These are phyloP conservation scores for Solenopsis fugax DNA, from an alignment of 1,140 invertebrate genomes.

Conservation along the genomic window DNA sequence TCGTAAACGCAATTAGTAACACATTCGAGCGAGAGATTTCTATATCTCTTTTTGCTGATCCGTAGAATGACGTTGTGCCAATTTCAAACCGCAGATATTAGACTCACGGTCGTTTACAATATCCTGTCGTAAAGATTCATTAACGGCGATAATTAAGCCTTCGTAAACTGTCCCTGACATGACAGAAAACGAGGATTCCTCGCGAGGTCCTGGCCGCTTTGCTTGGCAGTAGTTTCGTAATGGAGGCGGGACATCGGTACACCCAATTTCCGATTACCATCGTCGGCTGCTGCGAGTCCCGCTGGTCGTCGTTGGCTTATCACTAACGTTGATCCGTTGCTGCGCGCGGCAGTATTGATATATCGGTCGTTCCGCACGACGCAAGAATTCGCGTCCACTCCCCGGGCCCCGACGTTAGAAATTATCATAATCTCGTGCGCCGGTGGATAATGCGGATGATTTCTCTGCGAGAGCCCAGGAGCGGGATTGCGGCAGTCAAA, in stretches of 20 bases:
- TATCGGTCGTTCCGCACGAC: constrained; percentile 50
- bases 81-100: constrained; percentile 20
- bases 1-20: constrained; percentile 5
- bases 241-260: background rate
- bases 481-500: constrained; percentile 55
- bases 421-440: constrained; percentile 82
- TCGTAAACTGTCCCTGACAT: background rate
- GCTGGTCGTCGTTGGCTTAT: constrained; percentile 35
- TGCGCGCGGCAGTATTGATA: constrained; percentile 49
- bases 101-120: constrained; percentile 24
- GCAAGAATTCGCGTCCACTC: constrained; percentile 69
- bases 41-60: background rate
- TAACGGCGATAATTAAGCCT: constrained; percentile 35
- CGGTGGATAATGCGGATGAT: constrained; percentile 80
- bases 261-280: constrained; percentile 46
- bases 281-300: constrained; percentile 23
- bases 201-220: background rate
- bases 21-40: background rate
- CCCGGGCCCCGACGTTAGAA: constrained; percentile 44
- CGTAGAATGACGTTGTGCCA: no score
- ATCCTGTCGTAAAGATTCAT: constrained; percentile 49
- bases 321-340: constrained; percentile 29
- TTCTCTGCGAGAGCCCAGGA: constrained; percentile 68
- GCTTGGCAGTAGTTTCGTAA: background rate
- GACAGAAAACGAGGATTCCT: background rate